Evolutionary conservation across 1,140 invertebrate genomes (phyloP), one percentile per base, ranked within the genome.

Genomic region (Sycophaga agraensis): DNA sequence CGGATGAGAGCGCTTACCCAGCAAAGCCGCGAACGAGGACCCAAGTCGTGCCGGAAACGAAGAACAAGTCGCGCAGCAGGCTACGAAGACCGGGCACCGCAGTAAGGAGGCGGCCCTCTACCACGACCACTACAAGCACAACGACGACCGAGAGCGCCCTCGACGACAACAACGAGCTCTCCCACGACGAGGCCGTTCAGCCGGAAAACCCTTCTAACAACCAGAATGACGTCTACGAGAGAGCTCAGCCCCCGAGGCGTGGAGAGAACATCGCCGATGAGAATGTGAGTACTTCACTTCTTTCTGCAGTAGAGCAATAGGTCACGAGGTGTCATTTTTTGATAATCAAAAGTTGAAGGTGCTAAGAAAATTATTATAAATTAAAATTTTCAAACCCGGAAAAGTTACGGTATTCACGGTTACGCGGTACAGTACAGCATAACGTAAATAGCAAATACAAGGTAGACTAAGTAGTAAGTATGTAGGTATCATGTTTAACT

Each of bases 151-250:
- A 78, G 57, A 59, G 69, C 12, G 49, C 65, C 0, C 28, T 72
- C 4, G 76, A 79, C 2, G 68, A 69, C n/a, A 71, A 73, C 43
- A 80, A 79, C 40, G 77, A 80, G 56, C 50, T 80, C 0, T 76
- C 74, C 0, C n/a, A 75, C 7, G 75, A 79, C 31, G 78, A 80
- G 50, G n/a, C n/a, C n/a, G n/a, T n/a, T n/a, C n/a, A n/a, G n/a
- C n/a, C n/a, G n/a, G n/a, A n/a, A n/a, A n/a, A n/a, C n/a, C n/a
- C n/a, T n/a, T n/a, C n/a, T n/a, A n/a, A n/a, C n/a, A n/a, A n/a
- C n/a, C n/a, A n/a, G n/a, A n/a, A n/a, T n/a, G n/a, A n/a, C n/a
- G 79, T 80, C 56, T 78, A 80, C 40, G 75, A 77, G 0, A 70
- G 71, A 42, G 66, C 73, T 19, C 56, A 68, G 1, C 64, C 63